A percentile compares a stretch with the other conserved stretches of the same genome.
Evolutionary conservation across 1,140 invertebrate species (phyloP).

Genomic region (Scylla paramamosain): DNA sequence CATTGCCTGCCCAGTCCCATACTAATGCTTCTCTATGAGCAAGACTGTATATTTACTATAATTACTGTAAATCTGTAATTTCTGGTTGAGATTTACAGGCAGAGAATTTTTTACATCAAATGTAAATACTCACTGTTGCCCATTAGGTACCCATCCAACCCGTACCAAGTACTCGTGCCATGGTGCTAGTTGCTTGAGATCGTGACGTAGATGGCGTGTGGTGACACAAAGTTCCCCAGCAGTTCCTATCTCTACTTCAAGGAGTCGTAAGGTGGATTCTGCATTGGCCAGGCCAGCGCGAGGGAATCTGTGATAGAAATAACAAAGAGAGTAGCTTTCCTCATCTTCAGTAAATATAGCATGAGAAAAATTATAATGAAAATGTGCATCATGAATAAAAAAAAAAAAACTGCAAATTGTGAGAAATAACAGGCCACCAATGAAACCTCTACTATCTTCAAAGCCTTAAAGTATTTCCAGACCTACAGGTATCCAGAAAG

Average conservation of each 20-base stretch:
- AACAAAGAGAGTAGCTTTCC: constrained; percentile 79
- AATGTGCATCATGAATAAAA: not conserved
- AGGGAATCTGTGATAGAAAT: constrained; percentile 87
- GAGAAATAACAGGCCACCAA: too few relatives aligned
- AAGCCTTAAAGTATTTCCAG: too few relatives aligned
- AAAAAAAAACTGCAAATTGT: too few relatives aligned
- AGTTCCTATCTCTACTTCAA: constrained; percentile 89
- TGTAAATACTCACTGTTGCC: constrained; percentile 87
- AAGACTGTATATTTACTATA: too few relatives aligned
- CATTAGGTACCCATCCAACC: constrained; percentile 95
- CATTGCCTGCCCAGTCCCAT: too few relatives aligned
- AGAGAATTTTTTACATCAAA: too few relatives aligned
- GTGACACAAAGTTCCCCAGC: constrained; percentile 85
- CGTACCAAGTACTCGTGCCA: constrained; percentile 97
- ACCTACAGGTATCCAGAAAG: too few relatives aligned
- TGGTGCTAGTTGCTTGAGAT: constrained; percentile 88
- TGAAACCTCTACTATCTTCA: too few relatives aligned
- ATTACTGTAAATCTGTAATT: too few relatives aligned
- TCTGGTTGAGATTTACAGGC: too few relatives aligned
- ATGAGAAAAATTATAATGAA: not conserved
- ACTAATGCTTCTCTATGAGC: too few relatives aligned
- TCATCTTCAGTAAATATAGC: not conserved
- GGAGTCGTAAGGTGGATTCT: constrained; percentile 91
- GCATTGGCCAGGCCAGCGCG: constrained; percentile 94
- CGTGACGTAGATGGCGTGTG: constrained; percentile 86